A percentile compares a stretch with the other conserved stretches of the same genome.
phyloP scores from a whole-genome alignment of 2,888 invertebrate genomes.

The Pemphredon lugubris region DNA sequence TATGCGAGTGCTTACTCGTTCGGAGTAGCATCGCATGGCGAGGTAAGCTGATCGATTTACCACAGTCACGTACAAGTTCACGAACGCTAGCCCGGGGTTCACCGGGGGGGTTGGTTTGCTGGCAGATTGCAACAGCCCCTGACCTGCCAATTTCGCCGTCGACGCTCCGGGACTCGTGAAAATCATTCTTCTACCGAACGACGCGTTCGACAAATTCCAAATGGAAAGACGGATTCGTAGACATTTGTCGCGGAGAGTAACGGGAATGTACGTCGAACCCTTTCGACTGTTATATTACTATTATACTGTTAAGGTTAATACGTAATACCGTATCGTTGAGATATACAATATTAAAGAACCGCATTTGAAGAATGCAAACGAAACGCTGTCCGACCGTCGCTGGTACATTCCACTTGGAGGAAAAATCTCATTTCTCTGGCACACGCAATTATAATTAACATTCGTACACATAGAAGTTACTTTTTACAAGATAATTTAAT shows the following conservation, averaged over 20 bases:
- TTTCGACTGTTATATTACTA: no score
- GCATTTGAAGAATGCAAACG: no score
- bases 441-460: no score
- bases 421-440: no score
- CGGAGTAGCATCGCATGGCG: not conserved
- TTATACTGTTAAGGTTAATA: no score
- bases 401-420: no score
- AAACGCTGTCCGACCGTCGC: no score
- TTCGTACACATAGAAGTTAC: no score
- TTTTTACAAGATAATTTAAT: no score
- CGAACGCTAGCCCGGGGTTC: conserved; percentile 32
- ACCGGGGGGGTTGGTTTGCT: conserved; percentile 8
- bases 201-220: not conserved
- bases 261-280: not conserved
- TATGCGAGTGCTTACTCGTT: not conserved
- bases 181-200: not conserved
- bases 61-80: conserved; percentile 45
- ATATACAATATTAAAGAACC: no score
- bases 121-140: conserved; percentile 26
- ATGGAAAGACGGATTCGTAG: not conserved
- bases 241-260: conserved; percentile 2
- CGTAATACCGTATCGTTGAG: no score
- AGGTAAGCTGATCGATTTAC: conserved; percentile 1
- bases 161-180: not conserved
- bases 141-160: not conserved